Evolutionary conservation across 2,113 vertebrate species (phyloP).

Genomic region (rat (Rattus norvegicus)): DNA sequence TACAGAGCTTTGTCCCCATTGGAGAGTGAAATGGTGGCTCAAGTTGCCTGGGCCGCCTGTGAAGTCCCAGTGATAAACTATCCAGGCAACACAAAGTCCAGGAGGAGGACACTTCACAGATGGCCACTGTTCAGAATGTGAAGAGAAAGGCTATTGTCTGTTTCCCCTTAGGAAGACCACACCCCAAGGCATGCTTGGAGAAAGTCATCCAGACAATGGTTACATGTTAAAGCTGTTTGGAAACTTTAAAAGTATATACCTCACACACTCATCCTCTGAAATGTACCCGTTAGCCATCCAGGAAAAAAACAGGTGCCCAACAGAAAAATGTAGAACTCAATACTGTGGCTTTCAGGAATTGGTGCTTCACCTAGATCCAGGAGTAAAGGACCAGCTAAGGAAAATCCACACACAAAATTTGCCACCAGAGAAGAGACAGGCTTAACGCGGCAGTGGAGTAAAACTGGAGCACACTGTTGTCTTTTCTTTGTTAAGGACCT

Average conservation of each 20-base stretch:
- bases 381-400: not conserved
- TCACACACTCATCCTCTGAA: not conserved
- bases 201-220: not conserved
- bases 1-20: not conserved
- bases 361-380: not conserved
- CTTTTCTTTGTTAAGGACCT: not conserved
- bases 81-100: not conserved
- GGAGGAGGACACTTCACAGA: not conserved
- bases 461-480: not conserved
- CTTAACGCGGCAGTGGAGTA: not conserved
- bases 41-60: not conserved
- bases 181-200: not conserved
- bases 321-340: not conserved
- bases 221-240: not conserved
- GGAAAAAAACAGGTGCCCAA: not conserved
- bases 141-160: not conserved
- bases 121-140: not conserved
- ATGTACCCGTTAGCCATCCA: not conserved
- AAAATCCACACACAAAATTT: not conserved
- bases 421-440: not conserved
- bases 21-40: not conserved
- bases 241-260: not conserved
- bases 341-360: not conserved
- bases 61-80: conserved; percentile 11
- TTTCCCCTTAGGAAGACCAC: not conserved